These are phyloP conservation scores for Typhlichthys eigenmanni DNA, from an alignment of 2,797 vertebrate genomes.

Conservation along the genomic window DNA sequence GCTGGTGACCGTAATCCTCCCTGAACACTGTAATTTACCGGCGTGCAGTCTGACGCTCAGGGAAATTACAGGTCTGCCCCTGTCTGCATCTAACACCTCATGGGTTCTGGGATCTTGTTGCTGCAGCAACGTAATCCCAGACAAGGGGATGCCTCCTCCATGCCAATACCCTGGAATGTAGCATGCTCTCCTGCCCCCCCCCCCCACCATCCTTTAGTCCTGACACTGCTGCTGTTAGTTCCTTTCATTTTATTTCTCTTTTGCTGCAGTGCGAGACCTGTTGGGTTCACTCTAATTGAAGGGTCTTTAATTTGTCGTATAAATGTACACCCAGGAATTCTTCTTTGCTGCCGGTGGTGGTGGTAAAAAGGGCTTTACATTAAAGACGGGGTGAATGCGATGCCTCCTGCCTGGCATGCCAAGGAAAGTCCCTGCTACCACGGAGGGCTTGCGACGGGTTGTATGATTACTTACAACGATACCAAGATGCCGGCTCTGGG, in stretches of 20 bases:
- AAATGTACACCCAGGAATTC: constrained; percentile 45
- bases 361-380: constrained; percentile 17
- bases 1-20: constrained; percentile 65
- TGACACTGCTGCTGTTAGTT: constrained; percentile 17
- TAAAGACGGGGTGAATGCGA: constrained; percentile 27
- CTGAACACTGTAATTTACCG: constrained; percentile 76
- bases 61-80: constrained; percentile 71
- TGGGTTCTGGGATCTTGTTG: constrained; percentile 33
- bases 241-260: constrained; percentile 14
- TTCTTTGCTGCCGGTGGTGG: background rate
- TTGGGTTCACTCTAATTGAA: constrained; percentile 56
- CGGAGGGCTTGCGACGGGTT: constrained; percentile 25
- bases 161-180: constrained; percentile 62
- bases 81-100: constrained; percentile 67
- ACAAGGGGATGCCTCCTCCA: constrained; percentile 38
- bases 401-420: constrained; percentile 50
- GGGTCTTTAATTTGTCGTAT: constrained; percentile 55
- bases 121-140: constrained; percentile 49
- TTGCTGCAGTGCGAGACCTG: constrained; percentile 39
- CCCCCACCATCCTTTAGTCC: too few species aligned
- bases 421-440: constrained; percentile 47
- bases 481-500: too few species aligned
- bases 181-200: constrained; percentile 46
- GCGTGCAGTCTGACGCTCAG: constrained; percentile 66
- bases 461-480: constrained; percentile 35